These are phyloP conservation scores for Hydraecia micacea DNA, from an alignment of 2,888 invertebrate genomes.

Conservation along the genomic window DNA sequence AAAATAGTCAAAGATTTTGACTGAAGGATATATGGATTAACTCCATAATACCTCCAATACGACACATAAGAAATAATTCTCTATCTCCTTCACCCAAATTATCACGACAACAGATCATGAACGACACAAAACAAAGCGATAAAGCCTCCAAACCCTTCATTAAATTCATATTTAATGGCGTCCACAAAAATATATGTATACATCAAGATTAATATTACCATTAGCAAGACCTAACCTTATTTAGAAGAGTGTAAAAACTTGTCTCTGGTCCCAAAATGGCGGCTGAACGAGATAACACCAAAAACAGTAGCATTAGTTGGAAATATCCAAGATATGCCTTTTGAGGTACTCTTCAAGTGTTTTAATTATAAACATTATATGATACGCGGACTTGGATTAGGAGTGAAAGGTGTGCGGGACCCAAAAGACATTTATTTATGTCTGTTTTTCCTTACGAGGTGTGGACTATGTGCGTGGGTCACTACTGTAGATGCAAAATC, in stretches of 20 bases:
- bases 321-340: constrained; percentile 81
- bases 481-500: not conserved
- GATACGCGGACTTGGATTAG: constrained; percentile 48
- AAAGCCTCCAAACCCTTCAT: constrained; percentile 48
- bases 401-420: constrained; percentile 60
- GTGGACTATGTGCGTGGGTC: not conserved
- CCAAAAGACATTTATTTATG: constrained; percentile 41
- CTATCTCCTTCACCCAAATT: constrained; percentile 5
- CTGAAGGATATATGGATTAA: not conserved
- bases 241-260: constrained; percentile 77
- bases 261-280: constrained; percentile 77
- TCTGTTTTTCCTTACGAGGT: constrained; percentile 41
- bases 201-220: constrained; percentile 84
- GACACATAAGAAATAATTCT: constrained; percentile 3
- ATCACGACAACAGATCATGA: constrained; percentile 36
- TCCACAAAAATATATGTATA: constrained; percentile 63
- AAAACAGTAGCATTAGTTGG: constrained; percentile 74
- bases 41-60: not conserved
- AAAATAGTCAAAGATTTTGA: not conserved
- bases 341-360: constrained; percentile 69
- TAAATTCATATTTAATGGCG: constrained; percentile 64
- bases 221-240: constrained; percentile 76
- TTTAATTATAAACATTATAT: constrained; percentile 61
- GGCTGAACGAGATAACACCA: constrained; percentile 71
- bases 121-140: constrained; percentile 43